Conservation (phyloP, 1,140 invertebrate genomes). For the Saccostrea glomerata region DNA sequence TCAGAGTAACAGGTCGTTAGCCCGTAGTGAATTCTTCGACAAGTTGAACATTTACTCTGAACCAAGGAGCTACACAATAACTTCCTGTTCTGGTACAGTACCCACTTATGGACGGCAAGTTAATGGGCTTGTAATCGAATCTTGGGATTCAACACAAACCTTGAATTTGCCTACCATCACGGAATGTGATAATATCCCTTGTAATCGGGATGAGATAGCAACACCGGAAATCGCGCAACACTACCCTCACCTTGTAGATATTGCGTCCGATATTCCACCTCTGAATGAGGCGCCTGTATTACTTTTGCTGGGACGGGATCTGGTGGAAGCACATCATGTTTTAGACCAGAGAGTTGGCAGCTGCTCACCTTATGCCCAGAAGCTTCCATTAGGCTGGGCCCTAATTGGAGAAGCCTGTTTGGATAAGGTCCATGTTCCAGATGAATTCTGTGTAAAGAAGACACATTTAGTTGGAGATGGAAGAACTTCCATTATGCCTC, state of each 20-base stretch:
- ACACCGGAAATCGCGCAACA: conserved; percentile 38
- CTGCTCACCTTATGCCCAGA: conserved; percentile 47
- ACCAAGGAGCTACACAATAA: not conserved
- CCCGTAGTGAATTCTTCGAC: not conserved
- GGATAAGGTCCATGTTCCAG: not conserved
- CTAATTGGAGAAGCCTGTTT: conserved; percentile 29
- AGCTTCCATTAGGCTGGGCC: conserved; percentile 41
- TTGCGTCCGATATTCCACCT: conserved; percentile 23
- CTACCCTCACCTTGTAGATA: conserved; percentile 34
- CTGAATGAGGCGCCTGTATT: conserved; percentile 15
- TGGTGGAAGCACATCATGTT: conserved; percentile 47
- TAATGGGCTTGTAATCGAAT: conserved; percentile 2
- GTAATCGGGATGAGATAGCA: conserved; percentile 37
- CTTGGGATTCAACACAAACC: not conserved
- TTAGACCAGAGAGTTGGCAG: conserved; percentile 50
- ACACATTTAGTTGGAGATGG: conserved; percentile 38
- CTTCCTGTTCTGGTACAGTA: conserved; percentile 3
- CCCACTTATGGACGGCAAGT: not conserved
- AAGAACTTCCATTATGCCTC: conserved; percentile 45
- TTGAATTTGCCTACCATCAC: not conserved
- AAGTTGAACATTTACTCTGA: conserved; percentile 46
- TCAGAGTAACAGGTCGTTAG: conserved; percentile 8
- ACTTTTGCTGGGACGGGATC: conserved; percentile 46
- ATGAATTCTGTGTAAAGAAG: conserved; percentile 25
- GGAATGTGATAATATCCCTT: conserved; percentile 29